Evolutionary conservation across 2,888 invertebrate genomes (phyloP), one percentile per base, ranked within the genome.

Genomic region (Drosophila eohydei): DNA sequence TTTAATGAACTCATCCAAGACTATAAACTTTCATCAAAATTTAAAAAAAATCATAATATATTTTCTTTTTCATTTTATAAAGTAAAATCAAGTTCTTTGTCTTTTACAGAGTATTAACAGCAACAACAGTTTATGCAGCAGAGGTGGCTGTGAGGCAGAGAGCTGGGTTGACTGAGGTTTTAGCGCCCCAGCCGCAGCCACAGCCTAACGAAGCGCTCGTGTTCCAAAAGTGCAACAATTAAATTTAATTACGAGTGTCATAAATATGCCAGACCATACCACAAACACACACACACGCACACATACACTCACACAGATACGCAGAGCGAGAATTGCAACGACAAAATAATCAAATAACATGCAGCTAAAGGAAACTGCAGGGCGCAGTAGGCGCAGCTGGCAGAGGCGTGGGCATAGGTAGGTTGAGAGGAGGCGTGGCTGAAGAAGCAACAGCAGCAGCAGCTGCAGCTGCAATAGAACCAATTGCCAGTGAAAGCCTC

Each of bases 161-260:
- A 21, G 41, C 21, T 40, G 51, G 44, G 67, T 16, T 32, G 16
- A 46, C 30, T 66, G 60, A 79, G 75, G 77, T 61, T 77, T 70
- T 74, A 57, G 55, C 71, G 75, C 76, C 80, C 51, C 63, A 64
- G 66, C 77, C 80, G 55, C 80, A 64, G 66, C 77, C 80, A 61
- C 80, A 74, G 59, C 67, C 71, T 78, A 78, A 78, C 76, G 71
- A 78, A 76, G 76, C 77, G 66, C 80, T 80, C 80, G 80, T 75
- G 80, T 67, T 67, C 80, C 76, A 75, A 80, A 89, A 86, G 88
- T 88, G 85, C 89, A 86, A 86, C 85, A 86, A 86, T 86, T 86
- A 86, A 86, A 86, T 88, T 86, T 86, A 86, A 86, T 86, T 89
- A 86, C 85, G 82, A 88, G 82, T 89, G 88, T 88, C 85, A 89